These are phyloP conservation scores for Orchestia grillus DNA, from an alignment of 1,140 invertebrate genomes.

Conservation along the genomic window DNA sequence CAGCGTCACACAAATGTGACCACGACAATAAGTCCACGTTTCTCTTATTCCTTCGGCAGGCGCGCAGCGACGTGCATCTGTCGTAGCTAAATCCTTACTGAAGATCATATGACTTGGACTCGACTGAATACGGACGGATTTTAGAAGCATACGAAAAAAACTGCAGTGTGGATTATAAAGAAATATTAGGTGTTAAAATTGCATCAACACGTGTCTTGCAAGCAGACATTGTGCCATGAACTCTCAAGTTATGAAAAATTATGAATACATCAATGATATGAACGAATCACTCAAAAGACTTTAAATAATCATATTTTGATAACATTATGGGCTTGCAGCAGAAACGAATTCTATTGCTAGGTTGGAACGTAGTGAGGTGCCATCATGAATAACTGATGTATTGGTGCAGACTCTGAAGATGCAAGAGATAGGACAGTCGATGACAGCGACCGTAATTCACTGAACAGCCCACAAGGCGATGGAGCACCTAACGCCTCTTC, in stretches of 20 bases:
- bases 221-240: not conserved
- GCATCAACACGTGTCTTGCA: not conserved
- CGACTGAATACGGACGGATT: too few species aligned
- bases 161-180: not conserved
- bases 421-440: not conserved
- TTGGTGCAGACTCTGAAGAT: not conserved
- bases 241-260: not conserved
- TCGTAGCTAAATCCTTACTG: too few species aligned
- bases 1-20: too few species aligned
- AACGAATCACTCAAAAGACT: not conserved
- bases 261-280: not conserved
- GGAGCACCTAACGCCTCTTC: not conserved
- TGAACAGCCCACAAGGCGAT: slow-evolving; percentile 10
- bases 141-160: too few species aligned
- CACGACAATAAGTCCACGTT: too few species aligned
- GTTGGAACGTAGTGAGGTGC: not conserved
- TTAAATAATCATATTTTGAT: not conserved
- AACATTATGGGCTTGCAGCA: not conserved
- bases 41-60: too few species aligned
- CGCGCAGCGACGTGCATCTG: too few species aligned
- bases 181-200: not conserved
- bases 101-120: too few species aligned
- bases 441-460: not conserved
- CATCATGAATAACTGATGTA: not conserved
- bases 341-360: not conserved